These are phyloP conservation scores for Scaeva pyrastri DNA, from an alignment of 2,888 invertebrate species.

Conservation along the genomic window DNA sequence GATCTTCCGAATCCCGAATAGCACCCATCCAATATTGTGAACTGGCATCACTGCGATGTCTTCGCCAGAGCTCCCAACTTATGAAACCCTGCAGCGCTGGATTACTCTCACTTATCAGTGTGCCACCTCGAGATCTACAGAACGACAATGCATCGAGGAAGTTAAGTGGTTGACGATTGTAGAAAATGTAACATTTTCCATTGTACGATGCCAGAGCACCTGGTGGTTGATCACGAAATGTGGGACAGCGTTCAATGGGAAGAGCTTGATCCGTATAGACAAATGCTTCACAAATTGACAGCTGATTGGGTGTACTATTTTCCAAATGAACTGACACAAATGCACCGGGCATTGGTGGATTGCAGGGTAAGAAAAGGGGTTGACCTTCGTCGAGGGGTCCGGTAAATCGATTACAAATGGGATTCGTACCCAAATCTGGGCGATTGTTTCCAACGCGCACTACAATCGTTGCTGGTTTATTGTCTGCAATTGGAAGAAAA, in stretches of 20 bases:
- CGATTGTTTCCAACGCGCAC: constrained; percentile 96
- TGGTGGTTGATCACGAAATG: constrained; percentile 96
- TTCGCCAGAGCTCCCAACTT: constrained; percentile 96
- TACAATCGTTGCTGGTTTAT: constrained; percentile 92
- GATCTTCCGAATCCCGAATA: constrained; percentile 91
- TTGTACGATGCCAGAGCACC: constrained; percentile 97
- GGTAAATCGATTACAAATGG: constrained; percentile 95
- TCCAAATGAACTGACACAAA: constrained; percentile 97
- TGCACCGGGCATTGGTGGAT: constrained; percentile 97
- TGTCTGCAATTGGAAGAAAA: constrained; percentile 85
- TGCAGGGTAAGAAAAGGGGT: constrained; percentile 95
- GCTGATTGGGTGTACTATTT: constrained; percentile 88
- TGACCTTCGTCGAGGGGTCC: constrained; percentile 95
- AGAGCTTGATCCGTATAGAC: constrained; percentile 96
- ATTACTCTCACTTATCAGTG: constrained; percentile 95
- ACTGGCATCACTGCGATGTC: constrained; percentile 95
- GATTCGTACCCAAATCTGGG: constrained; percentile 95
- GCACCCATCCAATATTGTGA: constrained; percentile 98
- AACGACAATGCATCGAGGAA: constrained; percentile 92
- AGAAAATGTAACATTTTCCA: constrained; percentile 97
- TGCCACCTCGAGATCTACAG: constrained; percentile 92
- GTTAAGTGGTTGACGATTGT: constrained; percentile 92
- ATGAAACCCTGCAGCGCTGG: constrained; percentile 97
- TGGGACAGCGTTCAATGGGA: constrained; percentile 96
- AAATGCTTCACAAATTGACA: constrained; percentile 96